phyloP scores from a whole-genome alignment of 2,113 vertebrate genomes.

The Semicossyphus pulcher region DNA sequence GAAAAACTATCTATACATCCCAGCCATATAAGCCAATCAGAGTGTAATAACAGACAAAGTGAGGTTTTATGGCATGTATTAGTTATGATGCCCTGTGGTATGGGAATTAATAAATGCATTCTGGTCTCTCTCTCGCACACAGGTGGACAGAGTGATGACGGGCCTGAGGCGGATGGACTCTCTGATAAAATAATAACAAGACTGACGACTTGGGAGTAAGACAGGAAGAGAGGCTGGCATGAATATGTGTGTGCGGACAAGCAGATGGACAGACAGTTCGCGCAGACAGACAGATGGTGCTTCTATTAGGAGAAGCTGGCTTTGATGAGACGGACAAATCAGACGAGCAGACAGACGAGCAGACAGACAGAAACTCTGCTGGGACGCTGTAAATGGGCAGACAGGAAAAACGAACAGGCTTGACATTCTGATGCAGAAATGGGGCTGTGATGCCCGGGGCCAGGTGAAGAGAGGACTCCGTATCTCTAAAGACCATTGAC shows the following conservation, averaged over 20 bases:
- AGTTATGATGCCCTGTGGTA: slow-evolving; percentile 16
- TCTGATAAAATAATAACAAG: slow-evolving; percentile 53
- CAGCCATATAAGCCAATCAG: slow-evolving; percentile 1
- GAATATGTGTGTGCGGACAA: slow-evolving; percentile 36
- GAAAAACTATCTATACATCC: background rate
- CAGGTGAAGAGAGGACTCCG: slow-evolving; percentile 61
- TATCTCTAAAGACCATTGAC: slow-evolving; percentile 69
- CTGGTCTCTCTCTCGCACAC: background rate
- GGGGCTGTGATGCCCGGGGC: slow-evolving; percentile 49
- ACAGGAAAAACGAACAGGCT: slow-evolving; percentile 54
- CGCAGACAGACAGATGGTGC: slow-evolving; percentile 63
- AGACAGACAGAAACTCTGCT: slow-evolving; percentile 59
- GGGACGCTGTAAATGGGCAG: slow-evolving; percentile 65
- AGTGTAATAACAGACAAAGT: background rate
- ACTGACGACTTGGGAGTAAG: slow-evolving; percentile 42
- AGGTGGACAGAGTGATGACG: slow-evolving; percentile 44
- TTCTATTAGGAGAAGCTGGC: slow-evolving; percentile 62
- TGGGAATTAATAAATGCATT: slow-evolving; percentile 5
- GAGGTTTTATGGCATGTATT: slow-evolving; percentile 7
- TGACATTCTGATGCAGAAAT: slow-evolving; percentile 69
- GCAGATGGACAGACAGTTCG: slow-evolving; percentile 70
- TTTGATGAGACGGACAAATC: slow-evolving; percentile 64
- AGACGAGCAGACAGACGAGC: slow-evolving; percentile 38
- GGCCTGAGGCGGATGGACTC: slow-evolving; percentile 13
- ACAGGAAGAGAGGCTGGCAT: slow-evolving; percentile 21